A percentile compares a stretch with the other conserved stretches of the same genome.
Conservation (phyloP, 2,888 invertebrate species). For the Meganola albula region DNA sequence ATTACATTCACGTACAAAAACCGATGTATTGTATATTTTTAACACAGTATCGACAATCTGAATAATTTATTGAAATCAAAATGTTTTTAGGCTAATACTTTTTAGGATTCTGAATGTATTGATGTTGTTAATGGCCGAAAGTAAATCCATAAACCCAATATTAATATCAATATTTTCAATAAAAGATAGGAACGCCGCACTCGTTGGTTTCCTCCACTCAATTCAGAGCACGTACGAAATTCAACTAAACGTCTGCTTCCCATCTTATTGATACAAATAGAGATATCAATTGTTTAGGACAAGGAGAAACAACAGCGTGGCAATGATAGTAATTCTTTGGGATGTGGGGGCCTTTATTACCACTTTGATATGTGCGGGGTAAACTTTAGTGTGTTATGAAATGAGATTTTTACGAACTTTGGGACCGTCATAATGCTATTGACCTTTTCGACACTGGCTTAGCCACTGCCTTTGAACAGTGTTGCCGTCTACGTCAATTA, state of each 20-base stretch:
- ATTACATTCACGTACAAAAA: no score
- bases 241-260: slow-evolving; percentile 69
- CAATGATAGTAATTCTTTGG: slow-evolving; percentile 58
- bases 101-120: no score
- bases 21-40: no score
- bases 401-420: slow-evolving; percentile 49
- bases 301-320: slow-evolving; percentile 61
- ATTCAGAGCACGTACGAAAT: slow-evolving; percentile 68
- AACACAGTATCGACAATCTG: slow-evolving; percentile 6
- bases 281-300: slow-evolving; percentile 76
- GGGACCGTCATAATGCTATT: slow-evolving; percentile 42
- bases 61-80: slow-evolving; percentile 10
- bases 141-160: slow-evolving; percentile 25
- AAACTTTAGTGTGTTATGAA: slow-evolving; percentile 43
- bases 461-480: slow-evolving; percentile 29
- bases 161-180: slow-evolving; percentile 53
- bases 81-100: no score
- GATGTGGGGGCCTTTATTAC: slow-evolving; percentile 48
- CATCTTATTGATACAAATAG: slow-evolving; percentile 77
- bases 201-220: slow-evolving; percentile 39
- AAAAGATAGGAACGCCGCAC: slow-evolving; percentile 42
- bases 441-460: slow-evolving; percentile 43
- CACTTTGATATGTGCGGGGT: slow-evolving; percentile 45
- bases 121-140: slow-evolving; percentile 16
- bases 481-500: no score